Percentiles rank a stretch among this genome's conserved stretches.
These are phyloP conservation scores for Heteractis magnifica DNA, from an alignment of 92 coral and sea anemone genomes.

Conservation along the genomic window DNA sequence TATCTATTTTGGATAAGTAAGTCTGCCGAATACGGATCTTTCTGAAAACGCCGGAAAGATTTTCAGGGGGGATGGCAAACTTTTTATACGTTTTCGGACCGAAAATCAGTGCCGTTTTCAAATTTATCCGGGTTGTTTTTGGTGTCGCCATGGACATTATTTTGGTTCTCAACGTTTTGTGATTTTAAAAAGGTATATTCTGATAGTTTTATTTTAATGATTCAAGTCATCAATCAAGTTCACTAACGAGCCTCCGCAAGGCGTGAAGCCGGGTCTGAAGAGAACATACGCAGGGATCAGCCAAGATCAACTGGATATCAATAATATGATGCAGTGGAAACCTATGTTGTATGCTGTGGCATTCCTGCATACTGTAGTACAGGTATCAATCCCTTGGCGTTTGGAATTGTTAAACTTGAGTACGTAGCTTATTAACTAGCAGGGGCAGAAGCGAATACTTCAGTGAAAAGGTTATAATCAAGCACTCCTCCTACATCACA, in stretches of 20 bases:
- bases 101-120: too few species aligned
- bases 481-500: too few species aligned
- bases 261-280: conserved; percentile 85
- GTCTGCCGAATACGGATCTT: too few species aligned
- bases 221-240: conserved; percentile 84
- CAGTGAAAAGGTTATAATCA: too few species aligned
- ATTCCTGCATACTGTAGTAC: conserved; percentile 86
- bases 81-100: too few species aligned
- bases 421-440: neutral
- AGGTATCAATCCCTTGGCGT: conserved; percentile 34
- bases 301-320: conserved; percentile 82
- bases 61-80: too few species aligned
- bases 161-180: too few species aligned
- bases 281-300: conserved; percentile 88
- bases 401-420: neutral
- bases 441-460: neutral
- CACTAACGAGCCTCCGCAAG: conserved; percentile 92
- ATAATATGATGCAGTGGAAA: conserved; percentile 81
- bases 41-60: too few species aligned
- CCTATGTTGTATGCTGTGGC: conserved; percentile 90
- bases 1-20: too few species aligned
- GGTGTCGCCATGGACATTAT: too few species aligned
- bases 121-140: too few species aligned
- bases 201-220: neutral
- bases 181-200: neutral